Percentiles rank a stretch among this genome's conserved stretches.
These are phyloP conservation scores for Zele albiditarsus DNA, from an alignment of 2,888 invertebrate species.

Conservation along the genomic window DNA sequence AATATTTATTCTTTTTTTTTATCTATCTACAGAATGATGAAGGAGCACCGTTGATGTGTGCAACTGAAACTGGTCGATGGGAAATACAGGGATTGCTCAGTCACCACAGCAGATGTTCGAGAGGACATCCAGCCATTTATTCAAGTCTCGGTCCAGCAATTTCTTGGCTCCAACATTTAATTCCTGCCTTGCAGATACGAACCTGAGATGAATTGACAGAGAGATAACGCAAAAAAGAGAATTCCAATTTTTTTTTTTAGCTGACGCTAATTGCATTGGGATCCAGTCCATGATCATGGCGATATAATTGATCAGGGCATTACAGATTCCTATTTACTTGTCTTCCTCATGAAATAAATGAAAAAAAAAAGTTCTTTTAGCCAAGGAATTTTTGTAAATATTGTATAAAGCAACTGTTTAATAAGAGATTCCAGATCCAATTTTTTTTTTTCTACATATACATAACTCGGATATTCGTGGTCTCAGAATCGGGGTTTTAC, in stretches of 20 bases:
- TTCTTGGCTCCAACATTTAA: conserved; percentile 67
- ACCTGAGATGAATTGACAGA: conserved; percentile 52
- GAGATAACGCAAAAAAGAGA: not conserved
- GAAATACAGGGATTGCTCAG: conserved; percentile 78
- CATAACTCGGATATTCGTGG: conserved; percentile 53
- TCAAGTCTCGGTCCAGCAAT: conserved; percentile 67
- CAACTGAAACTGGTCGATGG: conserved; percentile 75
- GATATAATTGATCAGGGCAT: conserved; percentile 4
- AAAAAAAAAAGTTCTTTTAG: conserved; percentile 30
- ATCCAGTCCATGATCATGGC: conserved; percentile 24
- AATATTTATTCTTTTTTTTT: conserved; percentile 7
- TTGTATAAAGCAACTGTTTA: conserved; percentile 70
- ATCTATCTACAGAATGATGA: conserved; percentile 76
- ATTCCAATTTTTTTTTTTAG: conserved; percentile 4
- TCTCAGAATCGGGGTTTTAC: conserved; percentile 49
- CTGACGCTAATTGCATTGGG: not conserved
- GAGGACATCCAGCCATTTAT: conserved; percentile 77
- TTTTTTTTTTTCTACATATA: conserved; percentile 47
- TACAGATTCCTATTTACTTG: conserved; percentile 14
- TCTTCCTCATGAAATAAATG: conserved; percentile 33
- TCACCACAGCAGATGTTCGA: conserved; percentile 77
- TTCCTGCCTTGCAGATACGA: conserved; percentile 66
- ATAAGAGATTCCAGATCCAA: conserved; percentile 62
- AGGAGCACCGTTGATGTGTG: conserved; percentile 80
- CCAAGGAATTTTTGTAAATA: conserved; percentile 64